Evolutionary conservation across 2,113 vertebrate species (phyloP), one percentile per base, ranked within the genome.

Genomic region (Gobio gobio): DNA sequence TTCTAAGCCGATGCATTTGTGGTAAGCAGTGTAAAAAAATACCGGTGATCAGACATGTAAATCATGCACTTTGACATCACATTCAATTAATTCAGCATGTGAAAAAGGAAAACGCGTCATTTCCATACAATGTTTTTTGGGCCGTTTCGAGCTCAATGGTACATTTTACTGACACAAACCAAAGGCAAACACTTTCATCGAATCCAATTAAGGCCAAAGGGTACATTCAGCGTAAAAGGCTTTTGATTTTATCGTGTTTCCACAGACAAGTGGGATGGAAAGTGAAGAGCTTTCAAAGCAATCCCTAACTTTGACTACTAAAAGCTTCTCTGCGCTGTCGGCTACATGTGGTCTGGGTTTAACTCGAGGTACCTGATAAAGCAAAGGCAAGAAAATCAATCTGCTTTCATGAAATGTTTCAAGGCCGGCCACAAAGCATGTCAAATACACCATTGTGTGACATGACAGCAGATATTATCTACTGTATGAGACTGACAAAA

Each of bases 1-100:
- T 85, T 85, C 84, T 81, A 87, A 82, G 89, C 79, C 77, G 88
- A 90, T 88, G 89, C 87, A 89, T 80, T 58, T 86, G 73, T 51
- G 43, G 22, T 63, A 82, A 76, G 76, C 54, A 83, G 79, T 22
- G 24, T 68, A n/a, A 51, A 47, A 73, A 47, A 24, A n/a, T 40
- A 72, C 77, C 7, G 70, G 24, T 87, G 33, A 78, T 59, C 56
- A 64, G 75, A 85, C 87, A 63, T 78, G 12, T 77, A 74, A 72
- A 14, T 86, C 88, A 91, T 91, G 88, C 90, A 88, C 77, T 66
- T 72, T 63, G 68, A 78, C 84, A 83, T 61, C 56, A 86, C 75
- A 79, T 77, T 74, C 64, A 49, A 10, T 78, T 64, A 84, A 66
- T 70, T 84, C 79, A 68, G 47, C 85, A 82, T 45, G 54, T 84